Percentiles rank a stretch among this genome's conserved stretches.
phyloP scores from a whole-genome alignment of 2,113 vertebrate genomes.

The Nanger granti region DNA sequence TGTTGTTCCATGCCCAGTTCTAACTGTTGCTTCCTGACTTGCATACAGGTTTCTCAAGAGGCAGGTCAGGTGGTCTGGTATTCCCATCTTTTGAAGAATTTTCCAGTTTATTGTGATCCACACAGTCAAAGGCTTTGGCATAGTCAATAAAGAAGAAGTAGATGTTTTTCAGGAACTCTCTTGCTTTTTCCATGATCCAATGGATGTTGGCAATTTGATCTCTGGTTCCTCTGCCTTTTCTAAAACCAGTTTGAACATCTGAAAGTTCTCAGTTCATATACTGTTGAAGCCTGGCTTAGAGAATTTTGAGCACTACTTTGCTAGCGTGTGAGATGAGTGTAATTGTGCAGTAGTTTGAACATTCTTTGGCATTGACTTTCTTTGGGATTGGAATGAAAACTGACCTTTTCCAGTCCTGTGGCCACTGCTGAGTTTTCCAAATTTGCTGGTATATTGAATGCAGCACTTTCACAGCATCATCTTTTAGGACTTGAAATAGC shows the following conservation, averaged over 20 bases:
- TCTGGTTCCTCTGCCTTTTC: neutral
- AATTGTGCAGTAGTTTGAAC: neutral
- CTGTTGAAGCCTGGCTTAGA: neutral
- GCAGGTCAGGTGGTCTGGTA: neutral
- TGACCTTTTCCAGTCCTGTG: neutral
- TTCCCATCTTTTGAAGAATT: neutral
- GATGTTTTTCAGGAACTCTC: neutral
- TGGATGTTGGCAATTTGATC: neutral
- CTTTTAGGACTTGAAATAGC: neutral
- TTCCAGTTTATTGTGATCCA: neutral
- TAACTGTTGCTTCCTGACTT: neutral
- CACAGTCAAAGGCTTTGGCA: neutral
- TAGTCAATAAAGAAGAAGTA: neutral
- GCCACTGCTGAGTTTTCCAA: neutral
- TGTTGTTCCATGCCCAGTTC: neutral
- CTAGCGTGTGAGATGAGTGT: neutral
- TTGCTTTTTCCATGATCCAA: neutral
- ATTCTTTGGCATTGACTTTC: neutral
- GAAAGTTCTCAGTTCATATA: fast-evolving
- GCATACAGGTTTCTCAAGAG: neutral
- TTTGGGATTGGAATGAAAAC: neutral
- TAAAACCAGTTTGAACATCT: neutral
- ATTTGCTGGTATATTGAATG: neutral
- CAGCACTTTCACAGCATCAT: neutral
- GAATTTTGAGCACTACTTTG: neutral